Evolutionary conservation across 92 coral and sea anemone genomes (phyloP).

Genomic region (Chrysogorgia sp.): DNA sequence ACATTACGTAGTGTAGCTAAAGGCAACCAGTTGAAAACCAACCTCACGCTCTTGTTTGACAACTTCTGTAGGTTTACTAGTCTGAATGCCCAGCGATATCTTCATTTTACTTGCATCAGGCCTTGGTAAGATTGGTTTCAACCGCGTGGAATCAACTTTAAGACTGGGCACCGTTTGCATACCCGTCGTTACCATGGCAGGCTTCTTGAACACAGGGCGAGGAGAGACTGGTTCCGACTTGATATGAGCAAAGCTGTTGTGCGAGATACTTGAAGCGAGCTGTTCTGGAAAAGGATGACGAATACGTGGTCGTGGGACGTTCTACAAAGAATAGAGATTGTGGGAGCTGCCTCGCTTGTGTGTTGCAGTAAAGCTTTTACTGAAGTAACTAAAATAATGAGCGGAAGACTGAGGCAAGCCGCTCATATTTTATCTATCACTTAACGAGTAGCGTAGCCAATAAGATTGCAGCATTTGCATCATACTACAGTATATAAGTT

Average conservation of each 20-base stretch:
- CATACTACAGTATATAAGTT: no score
- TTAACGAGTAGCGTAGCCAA: no score
- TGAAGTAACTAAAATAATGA: no score
- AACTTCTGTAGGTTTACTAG: not conserved
- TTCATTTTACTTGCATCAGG: not conserved
- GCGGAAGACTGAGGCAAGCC: no score
- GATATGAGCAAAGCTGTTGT: constrained; percentile 14
- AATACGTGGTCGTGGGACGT: not conserved
- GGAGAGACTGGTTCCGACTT: not conserved
- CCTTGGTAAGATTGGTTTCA: constrained; percentile 1
- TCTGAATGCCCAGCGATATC: constrained; percentile 1
- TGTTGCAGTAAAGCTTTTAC: no score
- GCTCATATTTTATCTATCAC: no score
- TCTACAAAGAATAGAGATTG: not conserved
- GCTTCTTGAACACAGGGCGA: constrained; percentile 9
- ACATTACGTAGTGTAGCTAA: no score
- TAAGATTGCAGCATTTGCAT: no score
- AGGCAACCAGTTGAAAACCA: no score
- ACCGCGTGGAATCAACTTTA: not conserved
- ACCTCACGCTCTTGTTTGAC: not conserved
- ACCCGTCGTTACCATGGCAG: constrained; percentile 15
- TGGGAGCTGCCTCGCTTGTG: no score
- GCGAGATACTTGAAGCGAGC: constrained; percentile 7
- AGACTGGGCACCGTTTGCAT: constrained; percentile 20
- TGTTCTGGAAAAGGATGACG: constrained; percentile 7